These are phyloP conservation scores for Scomberomorus guttatus DNA, from an alignment of 2,797 vertebrate species.

Conservation along the genomic window DNA sequence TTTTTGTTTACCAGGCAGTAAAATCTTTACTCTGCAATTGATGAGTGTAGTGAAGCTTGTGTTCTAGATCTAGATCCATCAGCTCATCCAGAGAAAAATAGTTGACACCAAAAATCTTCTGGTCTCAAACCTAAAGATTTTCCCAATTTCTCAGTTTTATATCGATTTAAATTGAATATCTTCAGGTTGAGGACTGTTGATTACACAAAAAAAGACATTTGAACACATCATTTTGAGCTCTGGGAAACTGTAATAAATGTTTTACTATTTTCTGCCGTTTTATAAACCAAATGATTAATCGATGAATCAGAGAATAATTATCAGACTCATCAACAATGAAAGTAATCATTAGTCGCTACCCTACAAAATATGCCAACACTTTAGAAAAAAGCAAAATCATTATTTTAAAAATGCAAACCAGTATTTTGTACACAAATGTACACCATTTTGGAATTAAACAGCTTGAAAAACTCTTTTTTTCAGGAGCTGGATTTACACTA, in stretches of 20 bases:
- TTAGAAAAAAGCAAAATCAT: background rate
- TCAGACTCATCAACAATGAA: no score
- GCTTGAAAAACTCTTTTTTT: background rate
- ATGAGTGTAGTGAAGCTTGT: constrained; percentile 22
- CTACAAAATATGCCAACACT: no score
- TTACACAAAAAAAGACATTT: no score
- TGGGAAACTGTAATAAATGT: no score
- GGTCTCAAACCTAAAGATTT: background rate
- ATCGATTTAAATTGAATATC: background rate
- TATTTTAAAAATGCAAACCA: background rate
- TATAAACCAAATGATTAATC: no score
- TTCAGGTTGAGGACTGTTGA: no score
- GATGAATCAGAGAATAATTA: no score
- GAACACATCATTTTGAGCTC: no score
- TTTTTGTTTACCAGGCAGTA: constrained; percentile 64
- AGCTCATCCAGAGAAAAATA: background rate
- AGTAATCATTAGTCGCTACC: no score
- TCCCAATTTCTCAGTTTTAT: background rate
- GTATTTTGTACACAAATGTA: background rate
- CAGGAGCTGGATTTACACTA: background rate
- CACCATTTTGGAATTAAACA: background rate
- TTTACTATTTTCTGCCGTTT: no score
- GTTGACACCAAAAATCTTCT: background rate
- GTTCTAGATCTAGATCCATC: constrained; percentile 6
- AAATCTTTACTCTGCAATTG: constrained; percentile 43